Base-by-base conservation (phyloP, 1,140 invertebrate genomes). In the Drosophila gunungcola region DNA sequence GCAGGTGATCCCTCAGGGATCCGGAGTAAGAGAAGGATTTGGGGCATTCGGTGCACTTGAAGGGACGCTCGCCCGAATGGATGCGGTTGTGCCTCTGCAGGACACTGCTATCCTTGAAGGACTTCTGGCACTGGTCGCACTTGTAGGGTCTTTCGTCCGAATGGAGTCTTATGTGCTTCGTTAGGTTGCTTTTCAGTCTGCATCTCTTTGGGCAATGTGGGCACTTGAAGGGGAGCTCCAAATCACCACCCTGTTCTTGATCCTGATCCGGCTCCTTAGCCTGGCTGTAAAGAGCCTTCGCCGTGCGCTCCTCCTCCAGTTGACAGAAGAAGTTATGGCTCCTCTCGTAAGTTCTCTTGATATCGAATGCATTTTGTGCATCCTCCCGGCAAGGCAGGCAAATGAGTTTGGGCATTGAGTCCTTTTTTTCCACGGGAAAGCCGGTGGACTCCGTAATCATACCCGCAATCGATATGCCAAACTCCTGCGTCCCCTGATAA, bases 11-110 rank as follows among this genome's bases (percentile, higher is more conserved):
- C 29, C 48, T n/a, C 27, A 51, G 27, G 3, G 27, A 34, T 27
- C 48, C 48, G 9, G 27, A 51, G 13, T 51, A 51, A 12, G 48
- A 16, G 27, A 51, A 51, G 27, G 48, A 9, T 10, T 32, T 32
- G 9, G 48, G 27, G 48, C 48, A 51, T 27, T 51, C n/a, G 13
- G 48, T 10, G n/a, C 48, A 51, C 27, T 34, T 51, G n/a, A 11
- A 51, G 11, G 48, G 48, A 4, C 48, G 48, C 13, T 51, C 48
- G n/a, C 48, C 48, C n/a, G 48, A 34, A 13, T 51, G 48, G 48
- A 51, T 51, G n/a, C 48, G 48, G 2, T 12, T 52, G 51, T 38
- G 51, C 13, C 12, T 53, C 3, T 25, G 6, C 16, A 53, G 16
- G 11, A 4, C 51, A 36, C 6, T 12, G 11, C 39, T 13, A 2